Percentiles rank a stretch among this genome's conserved stretches.
phyloP scores from a whole-genome alignment of 2,113 vertebrate species.

The Dasypus novemcinctus region DNA sequence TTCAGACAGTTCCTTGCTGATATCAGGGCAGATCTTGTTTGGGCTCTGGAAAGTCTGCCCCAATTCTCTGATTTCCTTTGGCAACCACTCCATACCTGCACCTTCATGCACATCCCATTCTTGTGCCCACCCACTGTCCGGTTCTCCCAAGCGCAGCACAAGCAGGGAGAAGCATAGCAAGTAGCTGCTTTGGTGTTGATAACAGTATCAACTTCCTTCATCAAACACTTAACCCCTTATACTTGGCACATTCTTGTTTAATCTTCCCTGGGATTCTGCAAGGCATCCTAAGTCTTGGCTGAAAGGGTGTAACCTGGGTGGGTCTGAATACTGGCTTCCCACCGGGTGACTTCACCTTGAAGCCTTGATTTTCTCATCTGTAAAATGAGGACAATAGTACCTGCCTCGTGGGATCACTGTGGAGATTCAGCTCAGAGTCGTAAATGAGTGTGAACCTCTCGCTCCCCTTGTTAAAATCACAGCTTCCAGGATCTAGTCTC shows the following conservation, averaged over 20 bases:
- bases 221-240: background rate
- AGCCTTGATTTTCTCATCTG: background rate
- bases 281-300: background rate
- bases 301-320: background rate
- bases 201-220: background rate
- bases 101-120: conserved; percentile 3
- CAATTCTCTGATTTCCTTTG: background rate
- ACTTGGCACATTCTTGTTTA: background rate
- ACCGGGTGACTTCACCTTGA: background rate
- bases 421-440: background rate
- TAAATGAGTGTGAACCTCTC: background rate
- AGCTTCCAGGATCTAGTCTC: background rate
- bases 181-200: no score
- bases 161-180: background rate
- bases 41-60: background rate
- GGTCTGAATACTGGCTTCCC: background rate
- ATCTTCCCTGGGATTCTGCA: background rate
- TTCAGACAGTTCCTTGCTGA: background rate
- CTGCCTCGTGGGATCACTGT: background rate
- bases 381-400: background rate
- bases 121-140: background rate
- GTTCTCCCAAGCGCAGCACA: background rate
- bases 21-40: background rate
- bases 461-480: background rate
- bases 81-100: background rate